Evolutionary conservation across 2,888 invertebrate species (phyloP).

Genomic region (Drosophila nr. perissopoda): DNA sequence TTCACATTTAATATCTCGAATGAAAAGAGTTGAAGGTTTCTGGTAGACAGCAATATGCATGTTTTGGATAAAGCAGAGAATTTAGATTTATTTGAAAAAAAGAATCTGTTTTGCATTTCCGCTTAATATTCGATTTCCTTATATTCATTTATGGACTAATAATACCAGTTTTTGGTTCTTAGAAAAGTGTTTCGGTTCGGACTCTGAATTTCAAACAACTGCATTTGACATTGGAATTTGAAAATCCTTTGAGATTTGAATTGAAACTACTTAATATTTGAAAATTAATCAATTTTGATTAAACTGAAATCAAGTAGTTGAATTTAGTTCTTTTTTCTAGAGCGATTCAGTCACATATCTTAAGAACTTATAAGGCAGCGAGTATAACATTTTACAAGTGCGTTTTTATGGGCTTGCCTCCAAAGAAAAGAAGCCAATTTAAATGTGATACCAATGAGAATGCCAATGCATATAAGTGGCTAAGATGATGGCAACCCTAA

Average conservation of each 20-base stretch:
- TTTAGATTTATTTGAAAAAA: neutral
- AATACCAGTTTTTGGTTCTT: neutral
- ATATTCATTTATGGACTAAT: no score
- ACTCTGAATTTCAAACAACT: neutral
- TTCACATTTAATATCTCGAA: neutral
- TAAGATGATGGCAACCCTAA: neutral
- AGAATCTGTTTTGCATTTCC: neutral
- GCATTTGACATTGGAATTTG: neutral
- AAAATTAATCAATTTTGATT: accelerated
- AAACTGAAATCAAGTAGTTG: neutral
- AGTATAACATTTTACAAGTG: neutral
- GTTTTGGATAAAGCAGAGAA: neutral
- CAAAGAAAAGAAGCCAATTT: neutral
- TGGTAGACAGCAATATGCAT: neutral
- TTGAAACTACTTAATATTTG: neutral
- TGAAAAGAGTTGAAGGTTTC: neutral
- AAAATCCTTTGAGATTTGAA: neutral
- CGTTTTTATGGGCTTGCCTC: neutral
- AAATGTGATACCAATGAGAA: constrained; percentile 3
- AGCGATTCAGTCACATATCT: neutral
- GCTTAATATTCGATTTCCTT: neutral
- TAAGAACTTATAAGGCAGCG: neutral
- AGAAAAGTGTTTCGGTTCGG: neutral
- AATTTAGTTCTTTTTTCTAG: neutral
- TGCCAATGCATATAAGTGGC: neutral